Evolutionary conservation across 1,140 invertebrate species (phyloP).

Genomic region (Trachymyrmex cornetzi): DNA sequence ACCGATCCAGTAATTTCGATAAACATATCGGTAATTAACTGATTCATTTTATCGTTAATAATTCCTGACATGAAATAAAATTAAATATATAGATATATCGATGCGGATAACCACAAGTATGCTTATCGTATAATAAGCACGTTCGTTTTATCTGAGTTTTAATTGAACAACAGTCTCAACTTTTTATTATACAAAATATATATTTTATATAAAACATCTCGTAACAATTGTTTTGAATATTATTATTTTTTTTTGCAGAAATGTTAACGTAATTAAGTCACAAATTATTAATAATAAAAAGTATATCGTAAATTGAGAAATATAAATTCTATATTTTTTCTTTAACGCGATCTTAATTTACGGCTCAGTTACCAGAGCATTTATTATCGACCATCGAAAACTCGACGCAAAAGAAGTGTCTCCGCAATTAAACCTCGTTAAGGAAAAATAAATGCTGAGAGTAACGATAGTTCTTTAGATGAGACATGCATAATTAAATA

Average conservation of each 20-base stretch:
- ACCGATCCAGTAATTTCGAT: background rate
- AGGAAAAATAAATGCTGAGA: background rate
- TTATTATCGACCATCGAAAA: background rate
- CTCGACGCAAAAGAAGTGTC: background rate
- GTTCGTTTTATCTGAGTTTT: conserved; percentile 17
- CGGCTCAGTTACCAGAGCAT: background rate
- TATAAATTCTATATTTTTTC: background rate
- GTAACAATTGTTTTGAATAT: background rate
- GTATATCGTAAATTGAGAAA: background rate
- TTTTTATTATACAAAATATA: conserved; percentile 41
- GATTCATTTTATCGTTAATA: conserved; percentile 46
- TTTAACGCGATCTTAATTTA: background rate
- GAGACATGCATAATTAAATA: conserved; percentile 39
- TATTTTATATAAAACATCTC: background rate
- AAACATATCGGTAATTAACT: conserved; percentile 19
- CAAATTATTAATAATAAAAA: conserved; percentile 8
- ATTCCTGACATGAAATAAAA: conserved; percentile 50
- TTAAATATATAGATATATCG: conserved; percentile 32
- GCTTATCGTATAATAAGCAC: conserved; percentile 70
- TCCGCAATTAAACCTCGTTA: conserved; percentile 23
- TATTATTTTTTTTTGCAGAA: background rate
- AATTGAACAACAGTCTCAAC: conserved; percentile 39
- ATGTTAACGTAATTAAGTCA: background rate
- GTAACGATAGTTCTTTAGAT: background rate
- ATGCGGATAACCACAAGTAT: conserved; percentile 24